phyloP scores from a whole-genome alignment of 2,113 vertebrate species.

The Argyrosomus japonicus region DNA sequence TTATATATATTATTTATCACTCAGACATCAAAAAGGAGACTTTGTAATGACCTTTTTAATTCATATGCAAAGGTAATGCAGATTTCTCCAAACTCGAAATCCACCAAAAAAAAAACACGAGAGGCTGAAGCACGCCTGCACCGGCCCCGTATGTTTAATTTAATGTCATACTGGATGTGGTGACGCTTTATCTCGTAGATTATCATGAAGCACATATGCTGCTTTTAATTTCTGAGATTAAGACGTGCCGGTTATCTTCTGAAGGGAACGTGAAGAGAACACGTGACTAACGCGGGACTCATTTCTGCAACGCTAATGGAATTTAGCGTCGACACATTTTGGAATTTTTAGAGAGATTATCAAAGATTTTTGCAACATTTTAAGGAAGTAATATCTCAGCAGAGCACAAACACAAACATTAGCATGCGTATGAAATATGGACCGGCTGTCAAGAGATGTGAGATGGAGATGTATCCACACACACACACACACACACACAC shows the following conservation, averaged over 20 bases:
- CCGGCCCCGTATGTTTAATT: constrained; percentile 59
- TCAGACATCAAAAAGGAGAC: constrained; percentile 83
- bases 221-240: constrained; percentile 64
- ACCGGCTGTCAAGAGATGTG: constrained; percentile 21
- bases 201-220: constrained; percentile 37
- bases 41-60: constrained; percentile 82
- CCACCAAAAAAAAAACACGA: constrained; percentile 30
- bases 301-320: not conserved
- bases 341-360: not conserved
- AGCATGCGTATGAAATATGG: constrained; percentile 40
- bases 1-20: constrained; percentile 83
- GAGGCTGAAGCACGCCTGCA: constrained; percentile 24
- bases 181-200: constrained; percentile 48
- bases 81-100: constrained; percentile 60
- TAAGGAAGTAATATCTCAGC: not conserved
- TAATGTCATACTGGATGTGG: constrained; percentile 56
- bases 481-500: no score
- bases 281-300: not conserved
- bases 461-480: constrained; percentile 29
- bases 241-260: constrained; percentile 40
- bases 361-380: not conserved
- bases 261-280: not conserved
- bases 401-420: constrained; percentile 33
- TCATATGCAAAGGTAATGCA: constrained; percentile 80
- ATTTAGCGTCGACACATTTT: not conserved